Evolutionary conservation across 2,797 vertebrate species (phyloP), one percentile per base, ranked within the genome.

Genomic region (Argyrosomus regius): DNA sequence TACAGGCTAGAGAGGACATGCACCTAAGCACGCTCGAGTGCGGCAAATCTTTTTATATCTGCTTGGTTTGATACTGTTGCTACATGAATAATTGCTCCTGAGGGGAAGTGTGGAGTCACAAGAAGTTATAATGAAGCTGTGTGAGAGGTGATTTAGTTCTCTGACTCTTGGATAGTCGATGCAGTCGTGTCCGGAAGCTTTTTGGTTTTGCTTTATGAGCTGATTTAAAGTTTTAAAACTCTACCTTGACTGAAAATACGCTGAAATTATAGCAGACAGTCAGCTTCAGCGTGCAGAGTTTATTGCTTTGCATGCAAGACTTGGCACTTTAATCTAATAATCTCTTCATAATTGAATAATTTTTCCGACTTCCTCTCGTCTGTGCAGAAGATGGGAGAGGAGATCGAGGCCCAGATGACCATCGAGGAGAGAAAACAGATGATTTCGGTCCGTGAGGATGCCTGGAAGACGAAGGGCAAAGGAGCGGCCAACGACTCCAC

Each of bases 361-460:
- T 50, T 52, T 1, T 31, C 22, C 5, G 1, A 28, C 81, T 52
- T 73, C 18, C 18, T 59, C 9, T 16, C 13, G 20, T 87, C 54
- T 82, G 74, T 71, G 68, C 95, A 99, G 96, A 96, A 94, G 81
- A 80, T 88, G 59, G 87, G 93, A 26, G 97, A 97, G 78, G 96
- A 95, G 46, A 93, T 88, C 1, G 97, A 97, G 45, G 94, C 93
- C 78, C 96, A 97, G 75, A 97, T 99, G 97, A 96, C 96, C 10
- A 98, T 99, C 2, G 97, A 99, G 90, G 98, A 99, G 91, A 94
- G 98, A 87, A 99, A 99, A 75, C 97, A 97, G 49, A 96, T 98
- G 93, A 99, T 99, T 54, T 97, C 96, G 0, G 93, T 96, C 31
- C 93, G 96, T 14, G 98, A 99, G 88, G 98, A 99, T 50, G 97